These are phyloP conservation scores for Bimastos eiseni DNA, from an alignment of 2,888 invertebrate species.

Conservation along the genomic window DNA sequence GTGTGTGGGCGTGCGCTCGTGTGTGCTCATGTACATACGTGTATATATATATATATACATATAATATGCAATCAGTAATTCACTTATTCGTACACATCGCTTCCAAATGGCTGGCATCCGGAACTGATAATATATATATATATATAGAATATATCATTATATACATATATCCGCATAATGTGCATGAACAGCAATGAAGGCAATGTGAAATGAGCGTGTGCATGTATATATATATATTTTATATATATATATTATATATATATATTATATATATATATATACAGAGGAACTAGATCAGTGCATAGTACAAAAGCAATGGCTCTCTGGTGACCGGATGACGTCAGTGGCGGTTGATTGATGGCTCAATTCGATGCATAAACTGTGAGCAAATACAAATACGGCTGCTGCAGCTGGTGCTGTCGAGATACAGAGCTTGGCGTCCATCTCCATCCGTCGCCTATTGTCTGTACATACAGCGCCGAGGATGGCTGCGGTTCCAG, in stretches of 20 bases:
- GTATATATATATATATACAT: background rate
- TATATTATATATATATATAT: background rate
- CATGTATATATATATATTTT: too few species aligned
- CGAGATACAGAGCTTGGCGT: background rate
- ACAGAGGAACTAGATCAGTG: background rate
- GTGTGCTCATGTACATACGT: too few species aligned
- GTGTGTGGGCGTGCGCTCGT: too few species aligned
- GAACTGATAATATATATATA: too few species aligned
- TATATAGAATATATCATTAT: too few species aligned
- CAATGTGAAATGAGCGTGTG: too few species aligned
- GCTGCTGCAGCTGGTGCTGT: background rate
- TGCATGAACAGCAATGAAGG: too few species aligned
- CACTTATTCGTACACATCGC: too few species aligned
- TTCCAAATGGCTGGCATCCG: too few species aligned
- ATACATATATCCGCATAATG: too few species aligned
- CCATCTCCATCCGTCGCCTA: conserved; percentile 4
- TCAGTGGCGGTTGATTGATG: background rate
- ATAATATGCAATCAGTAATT: too few species aligned
- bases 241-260: too few species aligned
- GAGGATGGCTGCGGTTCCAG: background rate
- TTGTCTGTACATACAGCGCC: background rate
- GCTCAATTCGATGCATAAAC: background rate
- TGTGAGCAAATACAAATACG: background rate
- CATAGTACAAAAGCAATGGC: background rate
- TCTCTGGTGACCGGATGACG: background rate